Base-by-base conservation (phyloP, 1,140 invertebrate genomes). In the Heterodera schachtii region DNA sequence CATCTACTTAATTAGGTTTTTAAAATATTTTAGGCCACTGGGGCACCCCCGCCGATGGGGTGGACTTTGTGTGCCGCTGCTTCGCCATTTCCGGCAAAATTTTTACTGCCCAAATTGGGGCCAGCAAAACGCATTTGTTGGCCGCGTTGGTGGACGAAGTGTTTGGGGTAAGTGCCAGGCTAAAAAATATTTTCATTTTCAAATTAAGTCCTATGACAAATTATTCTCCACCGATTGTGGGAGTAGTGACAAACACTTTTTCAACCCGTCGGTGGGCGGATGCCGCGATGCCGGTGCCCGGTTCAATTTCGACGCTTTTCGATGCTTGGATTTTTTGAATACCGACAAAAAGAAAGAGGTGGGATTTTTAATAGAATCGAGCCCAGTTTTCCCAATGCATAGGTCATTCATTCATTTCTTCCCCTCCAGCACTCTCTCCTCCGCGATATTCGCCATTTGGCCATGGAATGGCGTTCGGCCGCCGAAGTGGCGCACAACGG, bases 61-160 rank as follows among this genome's bases (percentile, higher is more conserved):
- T 82, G 47, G 81, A 82, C 21, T 82, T 67, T 64, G 79, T 82
- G n/a, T 69, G 79, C 13, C 81, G 80, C 9, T 82, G 79, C 47
- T 82, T 60, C 43, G 67, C 77, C 16, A 75, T 82, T 67, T 47
- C 80, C 46, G 81, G 81, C 21, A 52, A 66, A 47, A 57, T 82
- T 64, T 82, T 82, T 44, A 82, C 70, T 47, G 67, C 66, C 16
- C 81, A 82, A 82, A 64, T 73, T 13, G 81, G 78, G 11, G 73
- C 80, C 5, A 78, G 73, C 66, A 82, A 67, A 69, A 78, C 78
- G 31, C 78, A 66, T 67, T 67, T 82, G 11, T 74, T 82, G n/a
- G 47, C 49, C 19, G 60, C 81, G 31, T 43, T 82, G 21, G 47
- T 82, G 69, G 71, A 82, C 46, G 81, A 82, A 78, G 80, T 78